Conservation (phyloP, 2,888 invertebrate species). For the Gastracanthus pulcherrimus region DNA sequence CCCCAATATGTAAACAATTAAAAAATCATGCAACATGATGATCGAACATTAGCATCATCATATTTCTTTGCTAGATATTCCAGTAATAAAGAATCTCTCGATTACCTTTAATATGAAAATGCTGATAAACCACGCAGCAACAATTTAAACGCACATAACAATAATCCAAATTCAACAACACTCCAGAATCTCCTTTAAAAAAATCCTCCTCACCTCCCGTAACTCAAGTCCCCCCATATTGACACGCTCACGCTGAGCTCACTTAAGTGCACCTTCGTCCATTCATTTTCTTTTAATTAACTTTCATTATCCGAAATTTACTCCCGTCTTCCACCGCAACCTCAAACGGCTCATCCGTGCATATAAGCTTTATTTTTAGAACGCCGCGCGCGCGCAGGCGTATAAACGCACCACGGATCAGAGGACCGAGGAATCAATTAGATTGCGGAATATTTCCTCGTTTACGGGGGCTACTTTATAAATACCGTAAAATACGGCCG, state of each 20-base stretch:
- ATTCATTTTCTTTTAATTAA: slow-evolving; percentile 22
- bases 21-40: no score
- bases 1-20: no score
- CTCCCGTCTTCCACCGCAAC: not conserved
- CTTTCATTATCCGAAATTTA: slow-evolving; percentile 44
- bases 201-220: not conserved
- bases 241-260: not conserved
- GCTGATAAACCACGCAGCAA: not conserved
- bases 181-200: slow-evolving; percentile 2
- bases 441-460: slow-evolving; percentile 49
- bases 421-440: slow-evolving; percentile 44
- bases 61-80: no score
- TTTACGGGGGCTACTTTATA: slow-evolving; percentile 57
- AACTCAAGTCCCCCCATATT: not conserved
- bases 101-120: no score
- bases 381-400: not conserved
- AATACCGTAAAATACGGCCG: slow-evolving; percentile 52
- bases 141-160: slow-evolving; percentile 3
- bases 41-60: no score
- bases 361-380: slow-evolving; percentile 31
- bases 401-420: not conserved
- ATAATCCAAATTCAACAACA: slow-evolving; percentile 15
- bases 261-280: not conserved
- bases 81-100: no score
- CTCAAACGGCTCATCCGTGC: no score